These are phyloP conservation scores for Apeira syringaria DNA, from an alignment of 2,888 invertebrate species.

Conservation along the genomic window DNA sequence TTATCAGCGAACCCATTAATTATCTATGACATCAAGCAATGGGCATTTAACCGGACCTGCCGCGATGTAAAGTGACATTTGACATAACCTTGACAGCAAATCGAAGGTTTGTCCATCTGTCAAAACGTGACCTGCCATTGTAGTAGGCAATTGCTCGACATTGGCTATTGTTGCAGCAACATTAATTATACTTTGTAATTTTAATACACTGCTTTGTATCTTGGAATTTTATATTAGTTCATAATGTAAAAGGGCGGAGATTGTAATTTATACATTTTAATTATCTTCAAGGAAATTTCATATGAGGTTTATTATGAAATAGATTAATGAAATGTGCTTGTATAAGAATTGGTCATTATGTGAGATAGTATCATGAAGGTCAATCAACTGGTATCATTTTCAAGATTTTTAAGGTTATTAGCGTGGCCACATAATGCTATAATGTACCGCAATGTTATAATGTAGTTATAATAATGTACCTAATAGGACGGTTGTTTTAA, in stretches of 20 bases:
- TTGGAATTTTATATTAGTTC: constrained; percentile 12
- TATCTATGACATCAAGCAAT: constrained; percentile 9
- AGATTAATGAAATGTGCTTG: not conserved
- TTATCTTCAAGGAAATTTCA: constrained; percentile 43
- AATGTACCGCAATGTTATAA: no score
- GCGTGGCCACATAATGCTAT: no score
- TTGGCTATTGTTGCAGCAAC: constrained; percentile 38
- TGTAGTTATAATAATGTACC: no score
- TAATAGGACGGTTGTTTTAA: no score
- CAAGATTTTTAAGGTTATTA: no score
- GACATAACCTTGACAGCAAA: constrained; percentile 50
- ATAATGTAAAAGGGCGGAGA: constrained; percentile 26
- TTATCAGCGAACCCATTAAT: not conserved
- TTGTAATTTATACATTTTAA: constrained; percentile 39
- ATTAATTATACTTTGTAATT: constrained; percentile 41
- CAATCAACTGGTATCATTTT: no score
- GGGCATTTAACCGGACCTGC: constrained; percentile 25
- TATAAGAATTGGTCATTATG: not conserved
- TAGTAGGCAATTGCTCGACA: constrained; percentile 43
- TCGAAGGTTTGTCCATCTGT: constrained; percentile 50
- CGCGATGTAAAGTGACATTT: constrained; percentile 52
- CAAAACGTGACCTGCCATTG: constrained; percentile 47
- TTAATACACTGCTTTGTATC: constrained; percentile 26
- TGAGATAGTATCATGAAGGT: not conserved
- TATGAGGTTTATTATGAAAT: constrained; percentile 6